Evolutionary conservation across 1,140 invertebrate species (phyloP).

Genomic region (Drosophila neocordata): DNA sequence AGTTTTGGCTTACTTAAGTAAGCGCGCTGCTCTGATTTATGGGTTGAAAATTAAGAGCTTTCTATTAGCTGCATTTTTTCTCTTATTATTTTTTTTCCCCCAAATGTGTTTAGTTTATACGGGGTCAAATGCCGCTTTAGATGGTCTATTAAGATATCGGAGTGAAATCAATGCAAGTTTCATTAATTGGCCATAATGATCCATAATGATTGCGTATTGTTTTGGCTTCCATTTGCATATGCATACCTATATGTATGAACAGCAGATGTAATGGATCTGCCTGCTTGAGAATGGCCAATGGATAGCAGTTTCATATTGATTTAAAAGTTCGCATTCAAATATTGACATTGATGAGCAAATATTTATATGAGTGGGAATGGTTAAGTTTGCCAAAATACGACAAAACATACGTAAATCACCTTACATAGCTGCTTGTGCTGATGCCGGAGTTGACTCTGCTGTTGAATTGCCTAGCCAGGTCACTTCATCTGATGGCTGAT

Average conservation of each 20-base stretch:
- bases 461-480: constrained; percentile 27
- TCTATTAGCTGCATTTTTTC: constrained; percentile 27
- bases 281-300: constrained; percentile 11
- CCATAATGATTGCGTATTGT: not conserved
- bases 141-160: constrained; percentile 20
- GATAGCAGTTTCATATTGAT: constrained; percentile 42
- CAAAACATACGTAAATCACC: constrained; percentile 25
- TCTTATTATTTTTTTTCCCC: not conserved
- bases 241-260: constrained; percentile 7
- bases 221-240: not conserved
- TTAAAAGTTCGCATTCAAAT: constrained; percentile 55
- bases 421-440: constrained; percentile 25
- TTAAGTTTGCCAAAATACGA: constrained; percentile 37
- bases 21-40: constrained; percentile 50
- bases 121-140: constrained; percentile 33
- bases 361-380: constrained; percentile 33
- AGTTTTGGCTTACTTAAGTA: constrained; percentile 43
- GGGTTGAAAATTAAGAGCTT: constrained; percentile 31
- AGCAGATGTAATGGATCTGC: constrained; percentile 4
- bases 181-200: not conserved
- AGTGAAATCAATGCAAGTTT: constrained; percentile 5
- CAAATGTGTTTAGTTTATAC: constrained; percentile 8
- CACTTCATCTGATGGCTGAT: constrained; percentile 25
- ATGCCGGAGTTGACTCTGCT: not conserved
- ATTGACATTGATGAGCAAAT: constrained; percentile 65